These are phyloP conservation scores for Dicranocentrus wangi DNA, from an alignment of 2,888 invertebrate genomes.

Conservation along the genomic window DNA sequence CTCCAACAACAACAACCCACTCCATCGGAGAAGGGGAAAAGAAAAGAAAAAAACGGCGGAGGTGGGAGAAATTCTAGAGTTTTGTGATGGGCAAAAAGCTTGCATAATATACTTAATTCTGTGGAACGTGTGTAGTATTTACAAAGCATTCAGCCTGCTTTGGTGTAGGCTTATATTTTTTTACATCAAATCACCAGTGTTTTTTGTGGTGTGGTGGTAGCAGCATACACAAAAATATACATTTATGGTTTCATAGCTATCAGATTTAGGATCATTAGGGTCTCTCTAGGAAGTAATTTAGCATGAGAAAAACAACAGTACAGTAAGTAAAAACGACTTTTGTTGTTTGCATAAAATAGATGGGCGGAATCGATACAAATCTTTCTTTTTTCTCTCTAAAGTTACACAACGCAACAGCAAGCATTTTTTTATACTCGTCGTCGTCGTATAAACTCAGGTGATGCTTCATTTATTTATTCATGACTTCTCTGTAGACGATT, in stretches of 20 bases:
- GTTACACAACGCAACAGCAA: neutral
- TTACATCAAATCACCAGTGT: no score
- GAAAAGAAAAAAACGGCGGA: slow-evolving; percentile 6
- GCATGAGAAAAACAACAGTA: slow-evolving; percentile 56
- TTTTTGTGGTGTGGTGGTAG: neutral
- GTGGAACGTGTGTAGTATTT: neutral
- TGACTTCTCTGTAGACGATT: slow-evolving; percentile 60
- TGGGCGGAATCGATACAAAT: slow-evolving; percentile 65
- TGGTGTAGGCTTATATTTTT: no score
- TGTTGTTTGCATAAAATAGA: slow-evolving; percentile 62
- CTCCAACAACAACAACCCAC: no score
- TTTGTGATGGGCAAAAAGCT: slow-evolving; percentile 4
- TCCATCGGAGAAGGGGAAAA: no score
- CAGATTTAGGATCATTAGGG: slow-evolving; percentile 59
- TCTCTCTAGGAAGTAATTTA: slow-evolving; percentile 63
- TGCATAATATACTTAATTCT: neutral
- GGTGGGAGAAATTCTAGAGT: neutral
- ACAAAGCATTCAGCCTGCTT: no score
- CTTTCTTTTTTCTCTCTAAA: slow-evolving; percentile 42
- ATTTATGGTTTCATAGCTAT: slow-evolving; percentile 51
- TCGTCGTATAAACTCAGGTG: slow-evolving; percentile 48
- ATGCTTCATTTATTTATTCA: slow-evolving; percentile 66
- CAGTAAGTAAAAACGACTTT: slow-evolving; percentile 61
- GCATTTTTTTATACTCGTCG: neutral
- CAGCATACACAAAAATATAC: slow-evolving; percentile 24